Conservation (phyloP, 2,888 invertebrate species). For the Caenorhabditis zanzibari region DNA sequence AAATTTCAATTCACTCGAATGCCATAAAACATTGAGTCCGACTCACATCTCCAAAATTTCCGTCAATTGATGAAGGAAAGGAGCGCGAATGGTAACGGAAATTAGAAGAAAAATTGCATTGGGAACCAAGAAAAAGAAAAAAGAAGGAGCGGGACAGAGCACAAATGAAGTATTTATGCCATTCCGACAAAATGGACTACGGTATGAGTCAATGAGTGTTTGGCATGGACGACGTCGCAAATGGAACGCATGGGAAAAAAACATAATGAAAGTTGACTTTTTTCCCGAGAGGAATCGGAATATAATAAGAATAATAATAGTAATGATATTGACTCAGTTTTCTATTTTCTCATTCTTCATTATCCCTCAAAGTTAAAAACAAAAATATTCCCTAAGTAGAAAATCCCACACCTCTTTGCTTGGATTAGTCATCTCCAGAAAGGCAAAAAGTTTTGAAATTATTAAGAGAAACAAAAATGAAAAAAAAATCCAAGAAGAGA, state of each 20-base stretch:
- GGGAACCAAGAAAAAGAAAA: not conserved
- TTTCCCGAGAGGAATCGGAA: not conserved
- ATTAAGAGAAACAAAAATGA: not conserved
- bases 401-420: no score
- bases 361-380: no score
- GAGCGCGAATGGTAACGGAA: conserved; percentile 1
- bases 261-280: not conserved
- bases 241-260: not conserved
- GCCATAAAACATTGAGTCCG: not conserved
- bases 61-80: not conserved
- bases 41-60: not conserved
- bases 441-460: not conserved
- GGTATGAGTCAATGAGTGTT: conserved; percentile 1
- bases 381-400: no score
- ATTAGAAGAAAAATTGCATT: not conserved
- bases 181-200: conserved; percentile 3
- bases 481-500: not conserved
- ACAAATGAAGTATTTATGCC: conserved; percentile 23
- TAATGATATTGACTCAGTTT: no score
- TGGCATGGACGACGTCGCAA: not conserved
- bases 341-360: no score
- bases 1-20: not conserved
- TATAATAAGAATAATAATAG: not conserved
- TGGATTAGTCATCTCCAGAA: no score
- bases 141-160: not conserved